Evolutionary conservation across 2,113 vertebrate genomes (phyloP).

Genomic region (Trematomus loennbergii): DNA sequence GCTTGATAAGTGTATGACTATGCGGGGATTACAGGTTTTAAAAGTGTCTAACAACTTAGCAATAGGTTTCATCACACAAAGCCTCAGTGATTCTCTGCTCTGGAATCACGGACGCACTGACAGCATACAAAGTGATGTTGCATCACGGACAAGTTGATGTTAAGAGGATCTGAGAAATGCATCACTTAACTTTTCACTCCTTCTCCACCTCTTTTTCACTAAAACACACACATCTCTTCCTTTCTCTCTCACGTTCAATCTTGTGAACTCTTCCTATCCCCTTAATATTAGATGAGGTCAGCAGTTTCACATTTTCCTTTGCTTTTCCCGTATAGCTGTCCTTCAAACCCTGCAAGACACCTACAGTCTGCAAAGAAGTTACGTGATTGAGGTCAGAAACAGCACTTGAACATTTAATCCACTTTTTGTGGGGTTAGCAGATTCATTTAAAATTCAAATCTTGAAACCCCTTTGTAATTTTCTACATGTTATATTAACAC

Average conservation of each 20-base stretch:
- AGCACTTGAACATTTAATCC: background rate
- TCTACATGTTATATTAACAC: background rate
- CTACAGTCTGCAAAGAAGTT: background rate
- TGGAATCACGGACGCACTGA: background rate
- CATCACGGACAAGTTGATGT: conserved; percentile 8
- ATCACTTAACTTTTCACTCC: conserved; percentile 2
- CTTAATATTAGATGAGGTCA: conserved; percentile 1
- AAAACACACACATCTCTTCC: background rate
- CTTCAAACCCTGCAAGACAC: conserved; percentile 7
- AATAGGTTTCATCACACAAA: conserved; percentile 20
- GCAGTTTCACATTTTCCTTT: conserved; percentile 18
- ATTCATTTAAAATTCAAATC: background rate
- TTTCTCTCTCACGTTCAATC: background rate
- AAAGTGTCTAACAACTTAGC: background rate
- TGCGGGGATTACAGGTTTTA: background rate
- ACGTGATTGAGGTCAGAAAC: background rate
- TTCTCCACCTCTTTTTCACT: background rate
- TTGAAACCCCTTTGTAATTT: background rate
- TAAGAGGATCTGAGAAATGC: conserved; percentile 12
- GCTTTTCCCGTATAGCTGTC: conserved; percentile 9
- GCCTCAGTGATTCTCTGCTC: background rate
- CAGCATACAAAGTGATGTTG: background rate
- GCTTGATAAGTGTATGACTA: background rate
- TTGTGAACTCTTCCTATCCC: conserved; percentile 19
- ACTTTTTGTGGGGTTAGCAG: background rate